A percentile compares a stretch with the other conserved stretches of the same genome.
Conservation (phyloP, 2,113 vertebrate genomes). For the Neolamprologus cancellatus region DNA sequence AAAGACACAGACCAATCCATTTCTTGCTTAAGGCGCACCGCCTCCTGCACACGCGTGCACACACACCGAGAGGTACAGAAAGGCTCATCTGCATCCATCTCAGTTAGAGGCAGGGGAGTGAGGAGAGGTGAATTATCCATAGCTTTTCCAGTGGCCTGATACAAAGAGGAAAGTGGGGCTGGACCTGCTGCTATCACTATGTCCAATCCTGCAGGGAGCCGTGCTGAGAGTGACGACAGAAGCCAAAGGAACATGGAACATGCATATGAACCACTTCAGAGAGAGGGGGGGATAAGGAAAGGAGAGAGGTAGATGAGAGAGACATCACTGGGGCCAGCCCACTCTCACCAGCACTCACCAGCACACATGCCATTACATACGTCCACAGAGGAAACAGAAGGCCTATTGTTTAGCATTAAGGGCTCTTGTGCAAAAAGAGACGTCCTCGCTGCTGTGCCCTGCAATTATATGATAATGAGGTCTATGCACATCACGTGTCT, state of each 20-base stretch:
- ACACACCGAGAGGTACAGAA: conserved; percentile 17
- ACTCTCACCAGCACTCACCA: background rate
- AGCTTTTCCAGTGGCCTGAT: conserved; percentile 21
- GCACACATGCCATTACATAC: conserved; percentile 22
- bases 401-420: conserved; percentile 37
- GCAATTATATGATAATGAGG: conserved; percentile 48
- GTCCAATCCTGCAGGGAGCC: conserved; percentile 4
- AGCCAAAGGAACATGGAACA: conserved; percentile 40
- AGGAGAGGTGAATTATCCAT: conserved; percentile 41
- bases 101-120: conserved; percentile 38
- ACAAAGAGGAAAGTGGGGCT: conserved; percentile 25
- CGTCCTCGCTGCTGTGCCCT: conserved; percentile 10
- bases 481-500: conserved; percentile 26
- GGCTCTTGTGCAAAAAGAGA: conserved; percentile 18
- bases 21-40: conserved; percentile 42
- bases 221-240: background rate
- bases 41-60: conserved; percentile 4
- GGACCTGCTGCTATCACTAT: conserved; percentile 46
- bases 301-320: background rate
- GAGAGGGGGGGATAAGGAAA: background rate
- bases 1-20: conserved; percentile 51
- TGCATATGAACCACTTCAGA: conserved; percentile 39
- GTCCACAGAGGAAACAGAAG: conserved; percentile 19
- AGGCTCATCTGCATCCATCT: conserved; percentile 54
- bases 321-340: conserved; percentile 17